Evolutionary conservation across 2,888 invertebrate genomes (phyloP).

Genomic region (Melinopterus prodromus): DNA sequence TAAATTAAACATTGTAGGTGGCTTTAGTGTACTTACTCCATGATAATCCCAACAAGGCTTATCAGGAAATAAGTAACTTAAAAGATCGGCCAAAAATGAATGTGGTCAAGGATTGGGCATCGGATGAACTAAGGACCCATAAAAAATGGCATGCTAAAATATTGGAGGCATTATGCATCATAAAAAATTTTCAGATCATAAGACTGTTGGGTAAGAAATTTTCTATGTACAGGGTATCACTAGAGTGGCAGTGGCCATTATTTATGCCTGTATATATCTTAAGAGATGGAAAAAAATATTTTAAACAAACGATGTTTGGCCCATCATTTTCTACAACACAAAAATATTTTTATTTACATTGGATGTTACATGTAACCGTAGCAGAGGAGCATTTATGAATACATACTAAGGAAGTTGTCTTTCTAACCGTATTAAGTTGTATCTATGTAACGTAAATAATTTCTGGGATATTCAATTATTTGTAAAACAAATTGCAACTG

Average conservation of each 20-base stretch:
- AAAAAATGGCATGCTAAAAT: constrained; percentile 60
- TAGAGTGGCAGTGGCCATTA: too few species aligned
- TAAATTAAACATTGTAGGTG: constrained; percentile 40
- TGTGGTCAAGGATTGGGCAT: constrained; percentile 52
- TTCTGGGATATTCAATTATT: too few species aligned
- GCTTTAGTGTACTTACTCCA: constrained; percentile 55
- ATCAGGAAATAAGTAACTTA: constrained; percentile 45
- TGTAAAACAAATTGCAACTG: too few species aligned
- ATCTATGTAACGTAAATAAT: too few species aligned
- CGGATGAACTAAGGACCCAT: constrained; percentile 43
- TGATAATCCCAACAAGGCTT: constrained; percentile 46
- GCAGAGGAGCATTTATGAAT: too few species aligned
- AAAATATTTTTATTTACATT: too few species aligned
- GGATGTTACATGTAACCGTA: too few species aligned
- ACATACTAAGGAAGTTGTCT: too few species aligned
- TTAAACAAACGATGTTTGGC: too few species aligned
- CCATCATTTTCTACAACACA: too few species aligned
- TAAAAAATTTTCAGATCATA: constrained; percentile 59
- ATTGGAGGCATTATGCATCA: constrained; percentile 64
- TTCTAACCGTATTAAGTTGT: too few species aligned
- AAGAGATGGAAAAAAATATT: not conserved
- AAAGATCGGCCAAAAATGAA: constrained; percentile 38
- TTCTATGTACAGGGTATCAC: not conserved
- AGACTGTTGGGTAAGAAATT: constrained; percentile 57
- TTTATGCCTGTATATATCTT: too few species aligned